phyloP scores from a whole-genome alignment of 2,113 vertebrate species.

The Sphaerodactylus townsendi region DNA sequence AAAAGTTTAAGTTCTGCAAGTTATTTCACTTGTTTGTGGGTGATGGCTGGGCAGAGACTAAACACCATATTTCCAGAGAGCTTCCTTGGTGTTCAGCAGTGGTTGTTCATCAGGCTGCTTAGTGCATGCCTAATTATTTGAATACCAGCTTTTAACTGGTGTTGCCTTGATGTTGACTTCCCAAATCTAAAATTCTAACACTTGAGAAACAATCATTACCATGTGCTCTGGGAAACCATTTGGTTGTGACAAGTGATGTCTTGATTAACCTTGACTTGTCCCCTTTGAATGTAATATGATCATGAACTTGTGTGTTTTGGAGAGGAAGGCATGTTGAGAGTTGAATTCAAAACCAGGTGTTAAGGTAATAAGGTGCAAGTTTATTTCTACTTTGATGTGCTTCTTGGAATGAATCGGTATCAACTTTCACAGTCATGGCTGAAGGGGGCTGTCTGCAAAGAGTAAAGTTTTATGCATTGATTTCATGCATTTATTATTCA shows the following conservation, averaged over 20 bases:
- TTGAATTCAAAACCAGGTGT: neutral
- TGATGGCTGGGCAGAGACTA: neutral
- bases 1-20: neutral
- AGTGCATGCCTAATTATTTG: fast-evolving
- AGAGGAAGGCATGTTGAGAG: neutral
- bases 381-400: neutral
- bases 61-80: neutral
- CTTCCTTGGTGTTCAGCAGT: neutral
- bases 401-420: neutral
- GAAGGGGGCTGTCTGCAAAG: neutral
- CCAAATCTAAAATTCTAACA: neutral
- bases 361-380: neutral
- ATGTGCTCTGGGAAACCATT: neutral
- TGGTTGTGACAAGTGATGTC: neutral
- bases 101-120: neutral
- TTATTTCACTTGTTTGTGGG: fast-evolving
- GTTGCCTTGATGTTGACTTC: neutral
- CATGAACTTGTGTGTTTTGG: neutral
- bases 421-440: neutral
- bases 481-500: too few species aligned
- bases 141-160: neutral
- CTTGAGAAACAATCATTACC: neutral
- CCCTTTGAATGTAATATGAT: neutral
- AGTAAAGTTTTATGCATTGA: too few species aligned
- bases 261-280: fast-evolving